phyloP scores from a whole-genome alignment of 2,113 vertebrate species.

The Hiodon alosoides region DNA sequence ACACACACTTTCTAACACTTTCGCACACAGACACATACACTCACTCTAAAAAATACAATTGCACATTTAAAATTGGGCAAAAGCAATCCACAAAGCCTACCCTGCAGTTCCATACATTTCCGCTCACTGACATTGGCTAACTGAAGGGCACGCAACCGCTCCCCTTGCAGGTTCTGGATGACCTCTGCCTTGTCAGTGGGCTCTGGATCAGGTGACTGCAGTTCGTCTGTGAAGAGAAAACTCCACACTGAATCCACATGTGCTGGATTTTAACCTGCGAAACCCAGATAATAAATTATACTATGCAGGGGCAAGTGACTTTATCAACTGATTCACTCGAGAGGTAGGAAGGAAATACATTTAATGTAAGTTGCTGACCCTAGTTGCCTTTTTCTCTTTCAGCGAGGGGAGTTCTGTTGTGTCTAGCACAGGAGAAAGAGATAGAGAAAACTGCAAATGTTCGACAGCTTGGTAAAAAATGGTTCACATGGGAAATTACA shows the following conservation, averaged over 20 bases:
- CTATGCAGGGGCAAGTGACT: too few relatives aligned
- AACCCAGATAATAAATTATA: not conserved
- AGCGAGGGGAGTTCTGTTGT: too few relatives aligned
- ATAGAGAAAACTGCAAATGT: too few relatives aligned
- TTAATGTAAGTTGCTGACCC: too few relatives aligned
- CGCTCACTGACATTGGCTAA: conserved; percentile 79
- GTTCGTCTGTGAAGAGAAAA: conserved; percentile 69
- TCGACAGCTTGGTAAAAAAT: too few relatives aligned
- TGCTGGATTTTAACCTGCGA: conserved; percentile 13
- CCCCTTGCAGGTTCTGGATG: conserved; percentile 82
- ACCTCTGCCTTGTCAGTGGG: conserved; percentile 79
- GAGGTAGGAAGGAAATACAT: too few relatives aligned
- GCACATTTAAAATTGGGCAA: not conserved
- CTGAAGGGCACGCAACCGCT: conserved; percentile 83
- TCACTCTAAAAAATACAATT: not conserved
- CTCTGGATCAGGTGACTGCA: conserved; percentile 76
- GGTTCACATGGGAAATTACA: too few relatives aligned
- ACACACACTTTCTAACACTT: not conserved
- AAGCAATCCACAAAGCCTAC: conserved; percentile 54
- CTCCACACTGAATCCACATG: conserved; percentile 9
- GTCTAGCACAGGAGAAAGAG: too few relatives aligned
- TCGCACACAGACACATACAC: not conserved
- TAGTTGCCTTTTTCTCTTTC: too few relatives aligned
- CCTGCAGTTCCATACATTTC: conserved; percentile 89
- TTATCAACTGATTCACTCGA: too few relatives aligned